Conservation (phyloP, 2,797 vertebrate genomes). For the Hippoglossus hippoglossus region DNA sequence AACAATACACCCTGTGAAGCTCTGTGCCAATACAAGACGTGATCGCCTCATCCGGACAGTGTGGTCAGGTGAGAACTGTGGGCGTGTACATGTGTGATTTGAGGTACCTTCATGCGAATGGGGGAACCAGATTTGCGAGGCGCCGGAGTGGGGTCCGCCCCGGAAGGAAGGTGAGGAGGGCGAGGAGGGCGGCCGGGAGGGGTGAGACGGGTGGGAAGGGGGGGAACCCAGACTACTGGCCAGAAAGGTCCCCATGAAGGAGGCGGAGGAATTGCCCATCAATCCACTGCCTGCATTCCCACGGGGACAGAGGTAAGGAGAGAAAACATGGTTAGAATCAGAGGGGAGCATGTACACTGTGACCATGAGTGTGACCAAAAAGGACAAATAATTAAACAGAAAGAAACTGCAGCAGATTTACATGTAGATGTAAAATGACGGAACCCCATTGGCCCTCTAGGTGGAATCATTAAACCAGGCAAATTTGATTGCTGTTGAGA, state of each 20-base stretch:
- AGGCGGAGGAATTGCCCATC: conserved; percentile 93
- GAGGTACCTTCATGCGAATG: conserved; percentile 95
- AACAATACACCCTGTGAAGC: conserved; percentile 62
- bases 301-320: conserved; percentile 68
- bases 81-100: conserved; percentile 47
- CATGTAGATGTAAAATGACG: conserved; percentile 31
- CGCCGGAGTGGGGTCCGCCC: conserved; percentile 90
- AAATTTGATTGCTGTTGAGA: conserved; percentile 52
- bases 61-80: conserved; percentile 31
- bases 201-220: conserved; percentile 89
- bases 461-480: conserved; percentile 56
- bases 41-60: conserved; percentile 22
- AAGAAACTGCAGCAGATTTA: conserved; percentile 14
- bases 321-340: conserved; percentile 67
- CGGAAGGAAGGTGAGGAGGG: conserved; percentile 94
- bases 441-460: conserved; percentile 39
- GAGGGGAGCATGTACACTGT: conserved; percentile 21
- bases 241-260: conserved; percentile 98
- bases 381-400: not conserved
- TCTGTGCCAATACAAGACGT: conserved; percentile 34
- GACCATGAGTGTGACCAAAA: conserved; percentile 30
- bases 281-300: conserved; percentile 88
- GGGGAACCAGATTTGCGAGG: conserved; percentile 98
- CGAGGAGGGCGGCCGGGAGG: conserved; percentile 88
- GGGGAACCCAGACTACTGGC: conserved; percentile 93